Evolutionary conservation across 2,797 vertebrate species (phyloP), one percentile per base, ranked within the genome.

Genomic region (Peromyscus aztecus): DNA sequence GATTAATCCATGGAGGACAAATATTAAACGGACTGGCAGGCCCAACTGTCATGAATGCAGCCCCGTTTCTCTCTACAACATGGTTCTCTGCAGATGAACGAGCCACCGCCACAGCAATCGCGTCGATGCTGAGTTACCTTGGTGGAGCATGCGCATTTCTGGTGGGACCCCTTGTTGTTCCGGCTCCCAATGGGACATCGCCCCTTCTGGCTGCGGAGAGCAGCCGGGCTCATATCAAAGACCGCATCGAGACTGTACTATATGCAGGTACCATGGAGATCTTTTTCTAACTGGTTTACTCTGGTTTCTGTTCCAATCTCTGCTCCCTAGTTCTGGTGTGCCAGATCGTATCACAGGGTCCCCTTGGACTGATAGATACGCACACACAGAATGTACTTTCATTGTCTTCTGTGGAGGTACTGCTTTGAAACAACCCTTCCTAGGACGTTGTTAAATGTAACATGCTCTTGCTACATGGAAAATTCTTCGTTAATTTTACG

Each of bases 61-160:
- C 99, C 6, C 99, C 99, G 0, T 99, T 99, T 97, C 99, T 99
- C 13, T 99, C 99, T 91, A 99, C 99, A 0, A 99, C 99, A 0
- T 99, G 99, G 99, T 99, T 99, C 90, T 99, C 99, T 55, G 99
- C 99, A 0, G 99, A 99, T 80, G 99, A 99, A 95, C 99, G 99
- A 67, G 99, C 99, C 95, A 99, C 99, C 0, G 99, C 99, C 31
- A 99, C 99, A 0, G 99, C 99, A 0, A 98, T 99, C 6, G 99
- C 99, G 0, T 99, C 99, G 0, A 99, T 99, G 98, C 98, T 99
- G 96, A 99, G 94, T 92, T 99, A 99, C 97, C 98, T 99, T 29
- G 99, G 99, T 0, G 98, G 98, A 0, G 99, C 99, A 0, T 98
- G 98, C 0, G 99, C 99, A 0, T 99, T 99, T 90, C 91, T 99